A percentile compares a stretch with the other conserved stretches of the same genome.
Conservation (phyloP, 2,113 vertebrate genomes). For the Melanocharis versteri region DNA sequence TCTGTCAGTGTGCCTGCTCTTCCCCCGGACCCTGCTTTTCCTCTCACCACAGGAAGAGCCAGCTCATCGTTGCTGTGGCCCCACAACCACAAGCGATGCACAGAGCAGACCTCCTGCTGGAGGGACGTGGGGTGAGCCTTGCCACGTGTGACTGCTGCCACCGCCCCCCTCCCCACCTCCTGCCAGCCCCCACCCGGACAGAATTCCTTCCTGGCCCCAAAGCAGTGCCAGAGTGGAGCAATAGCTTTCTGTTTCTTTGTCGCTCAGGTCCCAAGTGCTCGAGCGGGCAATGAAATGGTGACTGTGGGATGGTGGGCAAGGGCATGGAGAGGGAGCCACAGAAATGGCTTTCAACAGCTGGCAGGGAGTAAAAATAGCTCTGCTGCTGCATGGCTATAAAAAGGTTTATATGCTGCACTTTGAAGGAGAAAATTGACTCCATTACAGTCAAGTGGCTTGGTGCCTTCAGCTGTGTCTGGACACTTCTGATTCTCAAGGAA, state of each 20-base stretch:
- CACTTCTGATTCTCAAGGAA: neutral
- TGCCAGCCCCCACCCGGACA: fast-evolving
- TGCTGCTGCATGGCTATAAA: neutral
- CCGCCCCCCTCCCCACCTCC: neutral
- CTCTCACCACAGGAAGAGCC: fast-evolving
- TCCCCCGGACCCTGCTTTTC: neutral
- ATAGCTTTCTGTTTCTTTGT: neutral
- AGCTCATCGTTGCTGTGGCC: neutral
- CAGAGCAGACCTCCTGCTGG: fast-evolving
- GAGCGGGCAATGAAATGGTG: neutral
- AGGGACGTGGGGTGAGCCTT: neutral
- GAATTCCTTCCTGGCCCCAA: neutral
- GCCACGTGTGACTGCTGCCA: fast-evolving
- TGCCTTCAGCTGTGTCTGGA: constrained; percentile 25
- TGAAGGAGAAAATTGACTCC: constrained; percentile 20
- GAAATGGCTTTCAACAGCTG: constrained; percentile 3
- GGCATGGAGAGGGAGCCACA: neutral
- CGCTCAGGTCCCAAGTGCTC: neutral
- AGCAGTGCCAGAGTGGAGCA: neutral
- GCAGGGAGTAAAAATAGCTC: neutral
- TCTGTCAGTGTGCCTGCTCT: neutral
- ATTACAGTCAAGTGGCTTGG: neutral
- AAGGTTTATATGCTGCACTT: constrained; percentile 1
- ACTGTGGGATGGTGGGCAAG: neutral
- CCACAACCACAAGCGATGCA: fast-evolving